Evolutionary conservation across 2,113 vertebrate species (phyloP).

Genomic region (Pelusios castaneus): DNA sequence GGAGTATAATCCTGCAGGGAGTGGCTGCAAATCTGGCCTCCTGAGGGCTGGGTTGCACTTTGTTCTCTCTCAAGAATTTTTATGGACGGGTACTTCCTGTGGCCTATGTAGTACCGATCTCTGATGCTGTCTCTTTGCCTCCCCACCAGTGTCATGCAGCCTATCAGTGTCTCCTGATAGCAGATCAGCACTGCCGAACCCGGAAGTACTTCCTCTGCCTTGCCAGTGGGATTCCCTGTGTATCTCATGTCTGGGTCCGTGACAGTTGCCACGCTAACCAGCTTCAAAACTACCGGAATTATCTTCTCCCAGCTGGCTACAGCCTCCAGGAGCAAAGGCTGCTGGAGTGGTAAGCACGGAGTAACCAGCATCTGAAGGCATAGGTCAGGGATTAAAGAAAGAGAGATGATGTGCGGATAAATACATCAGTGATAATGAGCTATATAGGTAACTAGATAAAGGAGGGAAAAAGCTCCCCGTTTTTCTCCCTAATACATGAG

Average conservation of each 20-base stretch:
- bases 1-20: not conserved
- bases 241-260: slow-evolving; percentile 95
- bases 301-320: slow-evolving; percentile 92
- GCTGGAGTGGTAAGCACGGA: slow-evolving; percentile 88
- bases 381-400: not conserved
- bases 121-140: not conserved
- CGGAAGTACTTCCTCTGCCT: slow-evolving; percentile 94
- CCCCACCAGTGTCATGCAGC: slow-evolving; percentile 88
- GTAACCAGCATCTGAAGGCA: not conserved
- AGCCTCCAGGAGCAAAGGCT: slow-evolving; percentile 86
- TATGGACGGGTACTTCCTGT: not conserved
- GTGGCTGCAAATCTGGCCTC: not conserved
- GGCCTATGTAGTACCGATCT: not conserved
- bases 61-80: not conserved
- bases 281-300: slow-evolving; percentile 94
- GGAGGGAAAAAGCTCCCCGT: not conserved
- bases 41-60: not conserved
- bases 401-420: not conserved
- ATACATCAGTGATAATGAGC: not conserved
- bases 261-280: slow-evolving; percentile 95
- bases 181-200: slow-evolving; percentile 94
- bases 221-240: slow-evolving; percentile 94
- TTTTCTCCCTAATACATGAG: not conserved
- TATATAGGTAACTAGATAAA: not conserved
- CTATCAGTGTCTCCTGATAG: slow-evolving; percentile 94